phyloP scores from a whole-genome alignment of 1,140 invertebrate species.

The Lerema accius region DNA sequence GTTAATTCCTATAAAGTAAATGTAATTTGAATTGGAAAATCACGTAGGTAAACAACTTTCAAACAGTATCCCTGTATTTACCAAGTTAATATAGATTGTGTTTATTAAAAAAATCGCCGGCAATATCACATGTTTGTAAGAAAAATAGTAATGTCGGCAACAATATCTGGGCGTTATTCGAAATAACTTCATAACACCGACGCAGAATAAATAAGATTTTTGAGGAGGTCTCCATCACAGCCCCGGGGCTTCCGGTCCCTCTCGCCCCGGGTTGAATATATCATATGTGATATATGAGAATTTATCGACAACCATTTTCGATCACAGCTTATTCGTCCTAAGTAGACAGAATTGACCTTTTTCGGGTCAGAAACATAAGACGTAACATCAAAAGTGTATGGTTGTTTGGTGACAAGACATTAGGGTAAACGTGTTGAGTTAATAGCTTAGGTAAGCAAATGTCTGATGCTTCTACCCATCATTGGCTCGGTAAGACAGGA shows the following conservation, averaged over 20 bases:
- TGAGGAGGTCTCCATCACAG: conserved; percentile 23
- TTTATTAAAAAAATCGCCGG: not conserved
- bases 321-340: not conserved
- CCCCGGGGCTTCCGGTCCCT: conserved; percentile 12
- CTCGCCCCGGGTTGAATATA: conserved; percentile 10
- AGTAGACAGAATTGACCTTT: not conserved
- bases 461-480: no score
- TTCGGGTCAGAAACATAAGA: not conserved
- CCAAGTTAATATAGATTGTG: no score
- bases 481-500: no score
- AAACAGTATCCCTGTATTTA: no score
- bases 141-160: conserved; percentile 11
- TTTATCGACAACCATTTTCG: conserved; percentile 18
- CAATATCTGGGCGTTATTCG: conserved; percentile 12
- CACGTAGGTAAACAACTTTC: no score
- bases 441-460: no score
- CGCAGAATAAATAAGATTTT: conserved; percentile 30
- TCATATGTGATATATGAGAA: conserved; percentile 28
- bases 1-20: no score
- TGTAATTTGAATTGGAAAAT: no score
- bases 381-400: not conserved
- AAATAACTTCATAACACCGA: conserved; percentile 18
- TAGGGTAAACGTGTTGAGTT: no score
- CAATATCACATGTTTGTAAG: not conserved
- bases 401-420: no score